Percentiles rank a stretch among this genome's conserved stretches.
Evolutionary conservation across 2,797 vertebrate species (phyloP).

Genomic region (Gallinago stenura): DNA sequence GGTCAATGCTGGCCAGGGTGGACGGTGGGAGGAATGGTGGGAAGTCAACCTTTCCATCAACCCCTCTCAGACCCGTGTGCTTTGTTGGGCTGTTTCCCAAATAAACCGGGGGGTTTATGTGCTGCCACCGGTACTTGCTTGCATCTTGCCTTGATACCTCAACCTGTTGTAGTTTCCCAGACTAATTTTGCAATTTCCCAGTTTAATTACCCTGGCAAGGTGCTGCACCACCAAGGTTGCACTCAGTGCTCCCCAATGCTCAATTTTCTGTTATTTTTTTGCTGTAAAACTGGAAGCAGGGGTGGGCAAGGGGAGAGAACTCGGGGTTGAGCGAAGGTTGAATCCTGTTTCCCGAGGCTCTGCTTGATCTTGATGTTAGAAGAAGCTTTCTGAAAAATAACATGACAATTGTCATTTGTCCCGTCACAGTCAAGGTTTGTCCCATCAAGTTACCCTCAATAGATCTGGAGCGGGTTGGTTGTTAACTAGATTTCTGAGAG

Average conservation of each 20-base stretch:
- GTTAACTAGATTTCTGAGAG: background rate
- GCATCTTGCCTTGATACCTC: background rate
- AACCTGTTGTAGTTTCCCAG: rapidly evolving
- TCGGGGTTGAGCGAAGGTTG: conserved; percentile 9
- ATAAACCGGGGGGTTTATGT: rapidly evolving
- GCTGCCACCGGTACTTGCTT: background rate
- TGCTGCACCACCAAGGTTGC: background rate
- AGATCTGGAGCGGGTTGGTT: background rate
- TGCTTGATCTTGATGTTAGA: conserved; percentile 40
- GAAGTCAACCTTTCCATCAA: background rate
- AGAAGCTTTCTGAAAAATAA: conserved; percentile 12
- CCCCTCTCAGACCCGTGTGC: rapidly evolving
- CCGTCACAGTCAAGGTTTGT: background rate
- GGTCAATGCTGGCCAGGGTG: background rate
- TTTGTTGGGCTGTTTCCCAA: rapidly evolving
- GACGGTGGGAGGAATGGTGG: background rate
- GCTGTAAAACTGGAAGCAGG: rapidly evolving
- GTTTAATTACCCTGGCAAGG: background rate
- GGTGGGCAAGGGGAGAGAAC: background rate
- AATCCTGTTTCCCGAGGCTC: background rate
- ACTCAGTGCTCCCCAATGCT: rapidly evolving
- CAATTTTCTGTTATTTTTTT: background rate
- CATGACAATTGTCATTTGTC: conserved; percentile 12
- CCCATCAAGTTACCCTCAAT: conserved; percentile 24
- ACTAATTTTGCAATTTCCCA: background rate